These are phyloP conservation scores for Eilema depressum DNA, from an alignment of 2,888 invertebrate species.

Conservation along the genomic window DNA sequence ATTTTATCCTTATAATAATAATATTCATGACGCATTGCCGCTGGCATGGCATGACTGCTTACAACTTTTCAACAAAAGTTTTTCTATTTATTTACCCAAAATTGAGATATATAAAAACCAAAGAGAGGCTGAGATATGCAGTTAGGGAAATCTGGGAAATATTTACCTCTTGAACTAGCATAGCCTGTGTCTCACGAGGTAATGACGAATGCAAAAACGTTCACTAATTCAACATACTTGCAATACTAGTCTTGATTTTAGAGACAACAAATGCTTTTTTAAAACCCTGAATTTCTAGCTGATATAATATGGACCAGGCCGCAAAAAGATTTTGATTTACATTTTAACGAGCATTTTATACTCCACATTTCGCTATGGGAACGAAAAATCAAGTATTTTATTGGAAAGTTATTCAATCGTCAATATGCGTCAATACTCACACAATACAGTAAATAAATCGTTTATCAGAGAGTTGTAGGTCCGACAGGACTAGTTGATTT, in stretches of 20 bases:
- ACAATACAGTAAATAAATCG: not conserved
- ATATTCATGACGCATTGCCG: conserved; percentile 12
- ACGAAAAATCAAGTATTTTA: not conserved
- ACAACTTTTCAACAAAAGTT: no score
- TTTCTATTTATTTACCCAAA: no score
- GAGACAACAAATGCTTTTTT: no score
- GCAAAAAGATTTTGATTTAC: not conserved
- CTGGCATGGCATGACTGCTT: not conserved
- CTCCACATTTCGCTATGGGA: not conserved
- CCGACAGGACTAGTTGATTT: not conserved
- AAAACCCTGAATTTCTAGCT: no score
- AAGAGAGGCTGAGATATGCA: no score
- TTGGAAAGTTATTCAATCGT: not conserved
- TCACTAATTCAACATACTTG: no score
- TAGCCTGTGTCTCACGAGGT: no score
- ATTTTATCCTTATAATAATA: conserved; percentile 51
- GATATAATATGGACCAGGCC: not conserved
- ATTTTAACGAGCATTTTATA: not conserved
- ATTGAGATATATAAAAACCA: no score
- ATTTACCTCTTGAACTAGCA: no score
- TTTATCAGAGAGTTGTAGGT: not conserved
- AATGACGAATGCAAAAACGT: no score
- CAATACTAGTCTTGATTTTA: no score
- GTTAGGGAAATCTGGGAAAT: no score
- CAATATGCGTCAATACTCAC: not conserved